These are phyloP conservation scores for Brachyrhaphis roseni DNA, from an alignment of 2,797 vertebrate species.

Conservation along the genomic window DNA sequence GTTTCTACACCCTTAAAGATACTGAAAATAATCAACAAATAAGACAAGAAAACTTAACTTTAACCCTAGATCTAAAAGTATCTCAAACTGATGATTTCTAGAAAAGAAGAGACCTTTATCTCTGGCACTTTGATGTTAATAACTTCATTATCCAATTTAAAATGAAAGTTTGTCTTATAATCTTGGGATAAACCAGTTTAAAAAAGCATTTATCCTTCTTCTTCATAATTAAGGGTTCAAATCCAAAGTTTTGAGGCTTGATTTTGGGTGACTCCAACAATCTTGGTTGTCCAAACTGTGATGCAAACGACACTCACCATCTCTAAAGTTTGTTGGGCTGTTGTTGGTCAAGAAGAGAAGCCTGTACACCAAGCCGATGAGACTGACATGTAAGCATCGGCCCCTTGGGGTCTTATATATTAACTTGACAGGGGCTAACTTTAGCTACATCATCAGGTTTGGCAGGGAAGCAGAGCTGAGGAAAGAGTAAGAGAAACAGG, in stretches of 20 bases:
- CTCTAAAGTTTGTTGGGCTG: slow-evolving; percentile 77
- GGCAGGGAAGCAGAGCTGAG: slow-evolving; percentile 80
- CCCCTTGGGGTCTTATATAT: slow-evolving; percentile 88
- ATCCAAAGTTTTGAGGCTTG: slow-evolving; percentile 34
- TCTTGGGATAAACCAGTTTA: not conserved
- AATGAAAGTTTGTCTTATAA: not conserved
- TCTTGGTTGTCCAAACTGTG: slow-evolving; percentile 57
- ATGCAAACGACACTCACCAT: slow-evolving; percentile 81
- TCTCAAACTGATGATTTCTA: not conserved
- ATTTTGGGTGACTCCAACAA: slow-evolving; percentile 11
- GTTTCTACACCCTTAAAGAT: not conserved
- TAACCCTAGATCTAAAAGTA: not conserved
- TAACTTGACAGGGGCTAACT: slow-evolving; percentile 82
- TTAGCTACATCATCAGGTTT: slow-evolving; percentile 87
- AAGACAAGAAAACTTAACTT: not conserved
- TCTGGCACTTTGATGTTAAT: not conserved
- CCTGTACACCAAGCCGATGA: slow-evolving; percentile 77
- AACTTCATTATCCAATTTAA: not conserved
- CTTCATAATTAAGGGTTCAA: slow-evolving; percentile 26
- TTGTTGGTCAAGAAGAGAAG: slow-evolving; percentile 82
- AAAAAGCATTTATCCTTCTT: slow-evolving; percentile 14
- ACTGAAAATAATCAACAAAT: not conserved
- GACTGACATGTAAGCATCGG: slow-evolving; percentile 80
- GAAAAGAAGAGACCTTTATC: not conserved
- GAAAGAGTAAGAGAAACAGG: slow-evolving; percentile 76